Evolutionary conservation across 2,888 invertebrate genomes (phyloP), one percentile per base, ranked within the genome.

Genomic region (Cosmia trapezina): DNA sequence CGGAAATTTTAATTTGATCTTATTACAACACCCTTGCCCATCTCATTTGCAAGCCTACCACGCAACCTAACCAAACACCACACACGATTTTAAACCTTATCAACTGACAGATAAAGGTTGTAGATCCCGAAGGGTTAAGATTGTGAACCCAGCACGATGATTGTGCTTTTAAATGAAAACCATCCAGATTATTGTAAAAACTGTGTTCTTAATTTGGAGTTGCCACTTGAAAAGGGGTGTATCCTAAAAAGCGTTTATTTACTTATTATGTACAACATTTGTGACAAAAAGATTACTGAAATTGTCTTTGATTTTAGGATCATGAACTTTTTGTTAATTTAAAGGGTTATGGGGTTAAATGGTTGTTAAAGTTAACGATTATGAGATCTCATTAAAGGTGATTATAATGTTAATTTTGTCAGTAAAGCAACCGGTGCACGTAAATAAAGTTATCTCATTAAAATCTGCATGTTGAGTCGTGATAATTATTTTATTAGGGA

Each of bases 1-100:
- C 75, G 83, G 73, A 87, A 83, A 87, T 89, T 90, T 90, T 89
- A 89, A 89, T 89, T 90, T 89, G 86, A 86, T 89, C 84, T 87
- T 83, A 83, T 87, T 84, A 89, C 84, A 82, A 83, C 78, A 81
- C 81, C 79, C 87, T 81, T 84, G 79, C 88, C 88, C 86, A 85
- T 86, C 87, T 89, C 87, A 89, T 88, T 89, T 87, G 81, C 68
- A 77, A 81, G 71, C 73, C 61, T 65, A 69, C 74, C 78, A 70
- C n/a, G 43, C 14, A 51, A 22, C 11, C 14, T 4, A 17, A 7
- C 41, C 37, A n/a, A 9, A 4, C 6, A 41, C 8, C 6, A 19
- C 70, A 60, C 7, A n/a, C 17, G 14, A 85, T 59, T 80, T 57
- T 67, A 14, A 66, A 72, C 76, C 71, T 78, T 84, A 76, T 11